Percentiles rank a stretch among this genome's conserved stretches.
phyloP scores from a whole-genome alignment of 2,888 invertebrate species.

The Andrena bucephala region DNA sequence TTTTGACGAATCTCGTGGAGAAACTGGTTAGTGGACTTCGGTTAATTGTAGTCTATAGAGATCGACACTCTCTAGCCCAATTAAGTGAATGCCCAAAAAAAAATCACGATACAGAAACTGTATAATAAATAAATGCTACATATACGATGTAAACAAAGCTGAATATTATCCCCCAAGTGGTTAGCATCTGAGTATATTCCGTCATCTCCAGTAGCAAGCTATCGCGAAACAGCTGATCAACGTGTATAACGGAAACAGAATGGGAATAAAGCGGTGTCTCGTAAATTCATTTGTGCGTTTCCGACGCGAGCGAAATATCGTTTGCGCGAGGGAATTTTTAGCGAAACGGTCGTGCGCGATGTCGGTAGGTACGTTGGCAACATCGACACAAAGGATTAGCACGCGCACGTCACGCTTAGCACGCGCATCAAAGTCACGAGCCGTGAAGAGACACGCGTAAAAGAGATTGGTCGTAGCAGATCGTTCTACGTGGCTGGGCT shows the following conservation, averaged over 20 bases:
- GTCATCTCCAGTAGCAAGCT: not conserved
- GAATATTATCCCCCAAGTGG: too few relatives aligned
- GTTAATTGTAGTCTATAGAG: too few relatives aligned
- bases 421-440: conserved; percentile 79
- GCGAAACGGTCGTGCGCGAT: conserved; percentile 22
- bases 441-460: conserved; percentile 81
- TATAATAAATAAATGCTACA: too few relatives aligned
- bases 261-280: not conserved
- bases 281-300: not conserved
- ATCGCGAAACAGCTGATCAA: not conserved
- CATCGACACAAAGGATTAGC: conserved; percentile 64
- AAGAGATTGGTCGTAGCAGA: conserved; percentile 73
- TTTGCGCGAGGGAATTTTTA: conserved; percentile 27
- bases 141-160: too few relatives aligned
- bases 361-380: conserved; percentile 26
- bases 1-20: too few relatives aligned
- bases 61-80: too few relatives aligned
- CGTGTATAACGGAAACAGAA: not conserved
- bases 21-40: too few relatives aligned
- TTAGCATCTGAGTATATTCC: too few relatives aligned
- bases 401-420: conserved; percentile 74
- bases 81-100: too few relatives aligned
- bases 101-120: too few relatives aligned
- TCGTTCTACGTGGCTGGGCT: conserved; percentile 74
- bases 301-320: conserved; percentile 17